phyloP scores from a whole-genome alignment of 2,797 vertebrate species.

The Pipistrellus nathusii region DNA sequence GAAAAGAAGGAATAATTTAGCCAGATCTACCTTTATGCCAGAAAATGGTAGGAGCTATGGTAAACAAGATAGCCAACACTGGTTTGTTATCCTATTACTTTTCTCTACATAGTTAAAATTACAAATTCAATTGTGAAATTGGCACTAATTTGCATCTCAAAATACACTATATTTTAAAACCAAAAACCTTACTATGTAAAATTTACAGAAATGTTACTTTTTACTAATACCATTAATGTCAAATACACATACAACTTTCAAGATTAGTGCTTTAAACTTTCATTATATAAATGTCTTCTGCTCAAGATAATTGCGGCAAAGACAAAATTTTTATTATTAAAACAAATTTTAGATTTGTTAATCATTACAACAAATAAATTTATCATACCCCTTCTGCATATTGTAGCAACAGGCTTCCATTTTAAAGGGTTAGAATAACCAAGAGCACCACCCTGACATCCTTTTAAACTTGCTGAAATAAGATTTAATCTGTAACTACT shows the following conservation, averaged over 20 bases:
- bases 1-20: slow-evolving; percentile 20
- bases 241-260: slow-evolving; percentile 43
- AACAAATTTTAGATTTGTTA: not conserved
- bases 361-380: slow-evolving; percentile 37
- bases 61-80: not conserved
- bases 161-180: slow-evolving; percentile 30
- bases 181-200: slow-evolving; percentile 51
- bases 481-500: not conserved
- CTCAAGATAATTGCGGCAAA: slow-evolving; percentile 19
- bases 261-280: slow-evolving; percentile 22
- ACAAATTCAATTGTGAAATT: slow-evolving; percentile 20
- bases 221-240: slow-evolving; percentile 50
- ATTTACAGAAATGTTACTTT: slow-evolving; percentile 18
- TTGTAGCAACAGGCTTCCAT: slow-evolving; percentile 52
- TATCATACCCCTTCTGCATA: slow-evolving; percentile 26
- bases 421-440: slow-evolving; percentile 49
- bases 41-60: not conserved
- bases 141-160: slow-evolving; percentile 39
- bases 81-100: not conserved
- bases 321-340: not conserved
- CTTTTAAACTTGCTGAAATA: slow-evolving; percentile 29
- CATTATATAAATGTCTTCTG: slow-evolving; percentile 30
- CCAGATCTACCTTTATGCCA: not conserved
- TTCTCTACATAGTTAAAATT: not conserved
- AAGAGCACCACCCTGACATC: slow-evolving; percentile 44